Conservation (phyloP, 2,888 invertebrate genomes). For the Abrostola tripartita region DNA sequence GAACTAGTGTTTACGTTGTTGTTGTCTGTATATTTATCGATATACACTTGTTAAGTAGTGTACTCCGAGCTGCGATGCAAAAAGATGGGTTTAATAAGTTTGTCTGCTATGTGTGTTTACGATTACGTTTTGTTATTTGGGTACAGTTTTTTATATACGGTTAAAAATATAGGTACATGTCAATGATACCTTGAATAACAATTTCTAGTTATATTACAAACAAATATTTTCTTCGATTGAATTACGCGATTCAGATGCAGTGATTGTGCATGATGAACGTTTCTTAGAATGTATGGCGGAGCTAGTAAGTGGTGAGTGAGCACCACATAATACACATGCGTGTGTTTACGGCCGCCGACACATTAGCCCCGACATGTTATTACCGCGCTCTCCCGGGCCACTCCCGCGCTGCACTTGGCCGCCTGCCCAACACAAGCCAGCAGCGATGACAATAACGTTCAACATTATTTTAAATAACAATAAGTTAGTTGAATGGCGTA, state of each 20-base stretch:
- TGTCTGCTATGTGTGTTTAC: too few relatives aligned
- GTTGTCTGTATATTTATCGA: too few relatives aligned
- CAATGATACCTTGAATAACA: too few relatives aligned
- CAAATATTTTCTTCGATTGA: constrained; percentile 9
- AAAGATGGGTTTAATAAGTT: too few relatives aligned
- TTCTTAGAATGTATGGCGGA: neutral
- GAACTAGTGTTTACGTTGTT: too few relatives aligned
- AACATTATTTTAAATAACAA: constrained; percentile 3
- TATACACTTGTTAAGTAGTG: too few relatives aligned
- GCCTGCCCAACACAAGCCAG: constrained; percentile 14
- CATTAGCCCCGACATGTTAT: constrained; percentile 25
- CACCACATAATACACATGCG: neutral
- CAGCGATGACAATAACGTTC: constrained; percentile 9
- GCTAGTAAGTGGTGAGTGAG: constrained; percentile 1
- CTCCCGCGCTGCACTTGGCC: constrained; percentile 19
- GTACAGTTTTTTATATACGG: too few relatives aligned
- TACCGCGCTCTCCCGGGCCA: constrained; percentile 11
- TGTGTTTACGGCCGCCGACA: constrained; percentile 27
- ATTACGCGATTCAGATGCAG: constrained; percentile 12
- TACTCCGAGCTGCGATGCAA: too few relatives aligned
- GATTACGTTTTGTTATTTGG: too few relatives aligned
- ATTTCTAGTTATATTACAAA: too few relatives aligned
- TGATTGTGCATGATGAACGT: constrained; percentile 15
- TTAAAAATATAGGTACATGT: too few relatives aligned
- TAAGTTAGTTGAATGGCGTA: neutral